Evolutionary conservation across 2,888 invertebrate species (phyloP).

Genomic region (Tineola bisselliella): DNA sequence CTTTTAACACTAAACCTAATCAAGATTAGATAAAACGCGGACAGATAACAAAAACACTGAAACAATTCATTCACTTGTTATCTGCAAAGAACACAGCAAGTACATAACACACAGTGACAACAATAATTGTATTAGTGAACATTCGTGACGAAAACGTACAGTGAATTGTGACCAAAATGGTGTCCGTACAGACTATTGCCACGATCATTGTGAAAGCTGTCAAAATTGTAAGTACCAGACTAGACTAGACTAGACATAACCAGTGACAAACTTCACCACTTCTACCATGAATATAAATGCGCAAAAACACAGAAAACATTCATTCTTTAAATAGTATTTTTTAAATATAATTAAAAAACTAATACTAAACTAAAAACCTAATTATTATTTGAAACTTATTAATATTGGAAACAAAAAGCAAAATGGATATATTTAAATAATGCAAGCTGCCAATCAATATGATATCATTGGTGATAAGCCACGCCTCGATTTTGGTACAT

Average conservation of each 20-base stretch:
- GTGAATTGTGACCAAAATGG: constrained; percentile 66
- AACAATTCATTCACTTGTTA: not conserved
- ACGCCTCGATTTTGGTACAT: not conserved
- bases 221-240: constrained; percentile 76
- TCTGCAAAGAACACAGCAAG: not conserved
- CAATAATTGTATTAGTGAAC: not conserved
- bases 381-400: too few species aligned
- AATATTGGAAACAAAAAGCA: too few species aligned
- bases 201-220: constrained; percentile 82
- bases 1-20: not conserved
- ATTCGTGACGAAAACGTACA: not conserved
- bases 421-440: too few species aligned
- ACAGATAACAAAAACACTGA: not conserved
- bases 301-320: too few species aligned
- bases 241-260: too few species aligned
- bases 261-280: too few species aligned
- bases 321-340: too few species aligned
- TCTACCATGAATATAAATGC: too few species aligned
- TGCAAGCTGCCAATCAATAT: not conserved
- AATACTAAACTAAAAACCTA: too few species aligned
- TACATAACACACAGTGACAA: not conserved
- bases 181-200: constrained; percentile 82
- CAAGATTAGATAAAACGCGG: not conserved
- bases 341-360: too few species aligned
- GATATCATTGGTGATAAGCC: not conserved